phyloP scores from a whole-genome alignment of 2,113 vertebrate species.

The Pangasianodon gigas region DNA sequence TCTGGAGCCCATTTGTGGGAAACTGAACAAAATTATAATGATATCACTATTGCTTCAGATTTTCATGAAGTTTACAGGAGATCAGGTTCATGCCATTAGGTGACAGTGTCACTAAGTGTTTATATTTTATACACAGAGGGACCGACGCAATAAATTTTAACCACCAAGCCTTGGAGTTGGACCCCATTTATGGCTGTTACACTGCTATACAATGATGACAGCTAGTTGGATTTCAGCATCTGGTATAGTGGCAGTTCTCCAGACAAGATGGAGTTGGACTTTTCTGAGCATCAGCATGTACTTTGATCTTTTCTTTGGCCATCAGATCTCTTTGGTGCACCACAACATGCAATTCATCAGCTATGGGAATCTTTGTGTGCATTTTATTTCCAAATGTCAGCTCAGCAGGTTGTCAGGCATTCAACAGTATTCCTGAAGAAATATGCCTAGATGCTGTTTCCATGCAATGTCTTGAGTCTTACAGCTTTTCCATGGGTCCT shows the following conservation, averaged over 20 bases:
- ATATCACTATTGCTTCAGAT: background rate
- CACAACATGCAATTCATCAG: slow-evolving; percentile 10
- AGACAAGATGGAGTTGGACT: background rate
- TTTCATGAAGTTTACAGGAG: background rate
- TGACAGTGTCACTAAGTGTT: background rate
- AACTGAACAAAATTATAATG: background rate
- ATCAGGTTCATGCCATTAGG: background rate
- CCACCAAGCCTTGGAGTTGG: background rate
- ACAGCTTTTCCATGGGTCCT: background rate
- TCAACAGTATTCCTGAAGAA: slow-evolving; percentile 7
- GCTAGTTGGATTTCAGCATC: background rate
- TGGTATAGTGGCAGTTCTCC: background rate
- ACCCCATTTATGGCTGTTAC: background rate
- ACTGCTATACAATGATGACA: background rate
- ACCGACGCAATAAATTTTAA: background rate
- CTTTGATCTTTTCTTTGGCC: background rate
- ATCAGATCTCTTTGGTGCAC: background rate
- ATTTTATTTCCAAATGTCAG: slow-evolving; percentile 13
- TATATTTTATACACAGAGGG: background rate
- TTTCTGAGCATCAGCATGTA: background rate
- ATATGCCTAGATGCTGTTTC: background rate
- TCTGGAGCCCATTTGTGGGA: background rate
- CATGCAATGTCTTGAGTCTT: slow-evolving; percentile 3
- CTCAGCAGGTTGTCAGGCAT: slow-evolving; percentile 6
- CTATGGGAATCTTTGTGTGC: background rate